Conservation (phyloP, 1,140 invertebrate genomes). For the Oryctes rhinoceros region DNA sequence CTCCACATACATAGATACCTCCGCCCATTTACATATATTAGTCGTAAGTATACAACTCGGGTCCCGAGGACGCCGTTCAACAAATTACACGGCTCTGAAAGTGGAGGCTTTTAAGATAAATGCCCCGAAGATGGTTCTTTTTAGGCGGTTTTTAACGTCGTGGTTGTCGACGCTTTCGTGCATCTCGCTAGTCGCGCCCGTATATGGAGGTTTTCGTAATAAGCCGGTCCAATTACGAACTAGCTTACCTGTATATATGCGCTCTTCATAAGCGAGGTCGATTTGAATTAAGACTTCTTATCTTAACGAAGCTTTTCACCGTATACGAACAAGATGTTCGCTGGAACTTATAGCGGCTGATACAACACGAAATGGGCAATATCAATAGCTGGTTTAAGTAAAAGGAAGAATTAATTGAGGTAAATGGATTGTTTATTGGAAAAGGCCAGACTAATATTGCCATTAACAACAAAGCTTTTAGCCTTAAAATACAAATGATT, state of each 20-base stretch:
- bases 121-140: conserved; percentile 6
- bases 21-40: conserved; percentile 34
- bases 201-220: conserved; percentile 18
- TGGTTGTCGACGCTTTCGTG: neutral
- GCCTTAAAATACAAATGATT: too few relatives aligned
- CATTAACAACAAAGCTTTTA: too few relatives aligned
- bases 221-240: neutral
- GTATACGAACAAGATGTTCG: conserved; percentile 26
- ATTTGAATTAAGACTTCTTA: conserved; percentile 13
- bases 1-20: neutral
- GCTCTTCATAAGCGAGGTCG: neutral
- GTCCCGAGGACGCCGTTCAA: conserved; percentile 17
- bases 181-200: neutral
- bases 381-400: conserved; percentile 14
- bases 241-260: neutral
- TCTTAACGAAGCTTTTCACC: conserved; percentile 24
- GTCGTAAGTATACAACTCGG: conserved; percentile 15
- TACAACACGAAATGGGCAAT: conserved; percentile 19
- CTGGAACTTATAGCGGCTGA: neutral
- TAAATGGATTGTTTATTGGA: too few relatives aligned
- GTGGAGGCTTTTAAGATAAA: conserved; percentile 33
- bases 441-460: too few relatives aligned
- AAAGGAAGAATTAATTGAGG: conserved; percentile 22
- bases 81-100: conserved; percentile 8
- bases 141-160: neutral